Evolutionary conservation across 2,888 invertebrate genomes (phyloP), one percentile per base, ranked within the genome.

Genomic region (Lydus trimaculatus): DNA sequence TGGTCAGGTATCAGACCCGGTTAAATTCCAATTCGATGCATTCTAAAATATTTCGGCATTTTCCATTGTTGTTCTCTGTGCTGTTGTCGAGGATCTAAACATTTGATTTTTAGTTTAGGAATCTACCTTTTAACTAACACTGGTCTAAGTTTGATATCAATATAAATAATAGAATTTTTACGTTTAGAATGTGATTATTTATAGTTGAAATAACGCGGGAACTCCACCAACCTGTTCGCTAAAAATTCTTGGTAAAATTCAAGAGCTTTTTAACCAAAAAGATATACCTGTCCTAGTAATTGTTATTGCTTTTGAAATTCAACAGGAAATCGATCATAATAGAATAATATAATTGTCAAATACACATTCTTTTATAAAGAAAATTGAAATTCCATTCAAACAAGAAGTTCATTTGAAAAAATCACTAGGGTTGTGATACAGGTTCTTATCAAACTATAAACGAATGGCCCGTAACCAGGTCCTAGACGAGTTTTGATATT

Each of bases 11-110:
- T 25, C 52, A 11, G 52, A 15, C 23, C 13, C 25, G 70, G 67
- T 67, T 65, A 33, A 67, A 67, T 71, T 71, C 70, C 67, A 67
- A 67, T 71, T 65, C 63, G 70, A 67, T 52, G 65, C 65, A 67
- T 71, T 67, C 67, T 65, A 65, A 67, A 67, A 61, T 63, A 61
- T 36, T 61, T 63, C 65, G 64, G 66, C 52, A 61, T 61, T 48
- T 66, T 66, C 20, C 48, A 48, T 48, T 48, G 48, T 48, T 43
- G 17, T 17, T 43, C 17, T 17, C 4, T 25, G 17, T 20, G 20
- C 20, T 43, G 43, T 43, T n/a, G 43, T n/a, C 6, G 31, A 66
- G 64, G 61, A 61, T 63, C 65, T 63, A 63, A 70, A 64, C 70
- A 70, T 66, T 66, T 70, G 70, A 70, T 70, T 63, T 58, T 17